Conservation (phyloP, 1,140 invertebrate genomes). For the Drosophila asahinai region DNA sequence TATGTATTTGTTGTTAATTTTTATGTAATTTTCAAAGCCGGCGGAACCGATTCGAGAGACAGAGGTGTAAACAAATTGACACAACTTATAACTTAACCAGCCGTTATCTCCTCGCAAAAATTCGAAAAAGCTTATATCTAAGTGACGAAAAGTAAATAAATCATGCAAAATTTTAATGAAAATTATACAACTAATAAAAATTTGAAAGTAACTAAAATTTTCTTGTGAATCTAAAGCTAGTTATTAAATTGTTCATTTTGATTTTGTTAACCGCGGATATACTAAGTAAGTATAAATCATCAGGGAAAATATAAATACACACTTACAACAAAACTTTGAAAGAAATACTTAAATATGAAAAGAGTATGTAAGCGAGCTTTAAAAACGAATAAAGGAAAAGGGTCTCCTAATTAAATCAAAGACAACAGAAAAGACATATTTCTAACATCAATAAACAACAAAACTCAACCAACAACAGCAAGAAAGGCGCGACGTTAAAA, state of each 20-base stretch:
- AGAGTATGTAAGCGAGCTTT: neutral
- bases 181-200: constrained; percentile 14
- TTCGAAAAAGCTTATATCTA: constrained; percentile 14
- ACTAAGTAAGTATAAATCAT: constrained; percentile 12
- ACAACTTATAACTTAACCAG: constrained; percentile 60
- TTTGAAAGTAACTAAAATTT: constrained; percentile 1
- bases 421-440: neutral
- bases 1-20: constrained; percentile 86
- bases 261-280: neutral
- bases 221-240: constrained; percentile 1
- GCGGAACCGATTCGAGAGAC: constrained; percentile 91
- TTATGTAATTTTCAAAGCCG: constrained; percentile 87
- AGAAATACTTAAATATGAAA: neutral
- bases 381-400: neutral
- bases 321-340: neutral
- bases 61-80: constrained; percentile 86
- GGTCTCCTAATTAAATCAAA: neutral
- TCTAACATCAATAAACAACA: neutral
- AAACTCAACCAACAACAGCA: neutral
- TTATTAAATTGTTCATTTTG: neutral
- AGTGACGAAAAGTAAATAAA: constrained; percentile 1
- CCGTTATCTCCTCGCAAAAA: constrained; percentile 36
- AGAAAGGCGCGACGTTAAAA: neutral
- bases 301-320: neutral
- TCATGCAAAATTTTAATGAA: neutral